Evolutionary conservation across 2,113 vertebrate species (phyloP).

Genomic region (Urocolius indicus): DNA sequence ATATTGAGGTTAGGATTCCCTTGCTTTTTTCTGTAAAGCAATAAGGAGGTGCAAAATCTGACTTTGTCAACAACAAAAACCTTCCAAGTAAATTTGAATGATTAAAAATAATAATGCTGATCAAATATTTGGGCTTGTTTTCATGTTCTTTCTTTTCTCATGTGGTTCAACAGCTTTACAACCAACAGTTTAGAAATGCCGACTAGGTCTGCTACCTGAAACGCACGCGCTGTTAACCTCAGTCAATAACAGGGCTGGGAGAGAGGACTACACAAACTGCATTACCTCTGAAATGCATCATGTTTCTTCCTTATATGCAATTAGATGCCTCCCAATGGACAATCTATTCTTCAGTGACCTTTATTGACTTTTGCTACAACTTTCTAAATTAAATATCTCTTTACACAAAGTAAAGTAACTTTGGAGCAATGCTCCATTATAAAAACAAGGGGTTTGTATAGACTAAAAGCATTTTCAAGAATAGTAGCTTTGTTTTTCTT

Average conservation of each 20-base stretch:
- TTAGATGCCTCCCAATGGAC: slow-evolving; percentile 16
- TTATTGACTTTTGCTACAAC: slow-evolving; percentile 18
- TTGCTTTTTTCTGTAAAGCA: background rate
- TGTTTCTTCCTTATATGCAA: background rate
- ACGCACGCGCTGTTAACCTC: background rate
- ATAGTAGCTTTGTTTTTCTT: background rate
- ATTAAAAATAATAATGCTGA: background rate
- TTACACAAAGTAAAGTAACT: background rate
- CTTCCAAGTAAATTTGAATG: background rate
- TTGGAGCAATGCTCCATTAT: background rate
- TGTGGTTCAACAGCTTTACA: background rate
- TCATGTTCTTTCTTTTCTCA: background rate
- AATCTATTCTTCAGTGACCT: slow-evolving; percentile 9
- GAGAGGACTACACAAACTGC: background rate
- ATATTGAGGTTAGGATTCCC: background rate
- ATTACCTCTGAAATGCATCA: background rate
- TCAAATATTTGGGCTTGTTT: background rate
- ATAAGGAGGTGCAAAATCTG: background rate
- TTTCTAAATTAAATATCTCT: slow-evolving; percentile 22
- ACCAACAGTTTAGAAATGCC: background rate
- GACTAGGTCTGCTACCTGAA: background rate
- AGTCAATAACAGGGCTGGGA: background rate
- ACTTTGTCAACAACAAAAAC: background rate
- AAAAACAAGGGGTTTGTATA: background rate
- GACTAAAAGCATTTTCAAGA: background rate